Evolutionary conservation across 1,140 invertebrate genomes (phyloP).

Genomic region (Rhyzopertha dominica): DNA sequence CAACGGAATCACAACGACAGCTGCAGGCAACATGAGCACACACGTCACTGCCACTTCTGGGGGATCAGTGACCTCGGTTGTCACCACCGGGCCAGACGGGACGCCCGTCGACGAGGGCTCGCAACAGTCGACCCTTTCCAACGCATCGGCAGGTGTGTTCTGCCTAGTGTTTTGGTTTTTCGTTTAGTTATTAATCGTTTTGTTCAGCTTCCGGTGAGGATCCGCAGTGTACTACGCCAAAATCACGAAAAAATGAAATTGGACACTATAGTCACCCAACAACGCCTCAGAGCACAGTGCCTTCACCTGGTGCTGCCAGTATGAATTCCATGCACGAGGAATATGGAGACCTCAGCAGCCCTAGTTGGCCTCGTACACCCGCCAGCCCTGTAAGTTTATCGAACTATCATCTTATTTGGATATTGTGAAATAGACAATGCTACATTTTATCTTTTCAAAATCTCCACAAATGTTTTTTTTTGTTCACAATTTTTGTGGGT

Average conservation of each 20-base stretch:
- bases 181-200: constrained; percentile 14
- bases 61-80: constrained; percentile 74
- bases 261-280: constrained; percentile 63
- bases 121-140: constrained; percentile 86
- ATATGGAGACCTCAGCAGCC: constrained; percentile 80
- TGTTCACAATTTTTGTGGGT: too few relatives aligned
- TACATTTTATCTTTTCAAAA: too few relatives aligned
- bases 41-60: constrained; percentile 38
- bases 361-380: constrained; percentile 81
- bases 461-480: too few relatives aligned
- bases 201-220: constrained; percentile 76
- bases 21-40: constrained; percentile 45
- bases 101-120: constrained; percentile 82
- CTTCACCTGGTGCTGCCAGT: constrained; percentile 75
- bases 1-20: constrained; percentile 54
- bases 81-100: constrained; percentile 83
- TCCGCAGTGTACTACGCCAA: constrained; percentile 68
- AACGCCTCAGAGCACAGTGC: constrained; percentile 66
- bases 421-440: background rate
- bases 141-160: constrained; percentile 74
- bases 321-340: constrained; percentile 85
- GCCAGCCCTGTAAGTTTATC: constrained; percentile 77
- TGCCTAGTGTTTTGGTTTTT: background rate
- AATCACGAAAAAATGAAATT: constrained; percentile 65
- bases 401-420: too few relatives aligned